Conservation (phyloP, 2,113 vertebrate genomes). For the Lipophrys pholis region DNA sequence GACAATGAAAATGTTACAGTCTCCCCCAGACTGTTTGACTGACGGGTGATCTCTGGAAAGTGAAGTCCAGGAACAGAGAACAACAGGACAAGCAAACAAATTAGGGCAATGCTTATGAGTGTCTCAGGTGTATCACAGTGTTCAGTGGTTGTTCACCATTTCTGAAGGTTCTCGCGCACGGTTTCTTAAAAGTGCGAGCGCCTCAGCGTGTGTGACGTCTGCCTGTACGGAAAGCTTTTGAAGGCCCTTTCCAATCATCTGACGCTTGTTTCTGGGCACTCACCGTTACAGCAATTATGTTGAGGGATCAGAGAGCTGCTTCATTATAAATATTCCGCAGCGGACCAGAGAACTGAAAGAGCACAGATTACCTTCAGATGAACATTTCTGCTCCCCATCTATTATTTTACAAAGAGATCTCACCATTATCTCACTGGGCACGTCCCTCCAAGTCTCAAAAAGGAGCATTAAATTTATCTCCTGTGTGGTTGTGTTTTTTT, state of each 20-base stretch:
- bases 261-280: not conserved
- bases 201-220: not conserved
- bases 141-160: not conserved
- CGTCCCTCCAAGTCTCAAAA: not conserved
- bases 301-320: slow-evolving; percentile 38
- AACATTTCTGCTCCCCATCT: slow-evolving; percentile 18
- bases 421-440: slow-evolving; percentile 10
- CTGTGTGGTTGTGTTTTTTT: not conserved
- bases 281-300: slow-evolving; percentile 40
- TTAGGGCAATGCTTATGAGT: not conserved
- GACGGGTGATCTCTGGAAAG: not conserved
- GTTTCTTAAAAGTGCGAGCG: not conserved
- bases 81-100: not conserved
- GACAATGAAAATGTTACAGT: not conserved
- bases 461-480: not conserved
- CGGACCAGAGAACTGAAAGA: not conserved
- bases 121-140: not conserved
- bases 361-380: slow-evolving; percentile 6
- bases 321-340: slow-evolving; percentile 31
- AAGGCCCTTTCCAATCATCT: slow-evolving; percentile 5
- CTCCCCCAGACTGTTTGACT: not conserved
- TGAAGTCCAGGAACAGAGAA: not conserved
- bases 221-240: slow-evolving; percentile 3
- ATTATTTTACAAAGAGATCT: slow-evolving; percentile 17
- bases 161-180: not conserved